Evolutionary conservation across 2,797 vertebrate species (phyloP).

Genomic region (Paedocypris micromegethes): DNA sequence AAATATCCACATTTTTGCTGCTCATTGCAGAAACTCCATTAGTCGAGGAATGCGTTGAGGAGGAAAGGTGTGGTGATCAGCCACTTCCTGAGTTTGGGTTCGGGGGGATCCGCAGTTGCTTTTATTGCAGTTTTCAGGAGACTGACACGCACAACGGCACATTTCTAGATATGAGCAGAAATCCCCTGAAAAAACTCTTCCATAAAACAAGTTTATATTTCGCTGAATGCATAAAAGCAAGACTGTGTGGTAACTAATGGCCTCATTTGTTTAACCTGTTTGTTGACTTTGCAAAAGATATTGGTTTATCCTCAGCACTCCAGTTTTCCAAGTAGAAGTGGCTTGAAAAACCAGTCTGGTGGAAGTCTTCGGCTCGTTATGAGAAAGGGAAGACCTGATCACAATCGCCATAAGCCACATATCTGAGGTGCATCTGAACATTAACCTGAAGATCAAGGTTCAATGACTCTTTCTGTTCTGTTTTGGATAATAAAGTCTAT

Average conservation of each 20-base stretch:
- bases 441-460: slow-evolving; percentile 1
- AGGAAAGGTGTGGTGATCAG: slow-evolving; percentile 55
- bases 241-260: background rate
- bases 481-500: background rate
- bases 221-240: background rate
- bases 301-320: slow-evolving; percentile 29
- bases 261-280: slow-evolving; percentile 29
- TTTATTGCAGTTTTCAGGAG: slow-evolving; percentile 18
- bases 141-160: slow-evolving; percentile 1
- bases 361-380: slow-evolving; percentile 7
- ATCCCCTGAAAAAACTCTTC: slow-evolving; percentile 5
- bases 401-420: background rate
- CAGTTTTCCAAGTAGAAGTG: slow-evolving; percentile 14
- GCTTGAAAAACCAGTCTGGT: slow-evolving; percentile 36
- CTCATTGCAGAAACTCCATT: slow-evolving; percentile 25
- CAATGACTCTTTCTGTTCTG: background rate
- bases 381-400: background rate
- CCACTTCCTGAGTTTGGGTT: slow-evolving; percentile 51
- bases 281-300: slow-evolving; percentile 17
- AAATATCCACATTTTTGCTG: slow-evolving; percentile 3
- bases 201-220: background rate
- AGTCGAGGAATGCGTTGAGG: slow-evolving; percentile 43
- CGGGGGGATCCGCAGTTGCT: background rate
- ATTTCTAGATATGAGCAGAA: slow-evolving; percentile 6
- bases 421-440: background rate